Evolutionary conservation across 2,797 vertebrate genomes (phyloP).

Genomic region (Propithecus perrieri): DNA sequence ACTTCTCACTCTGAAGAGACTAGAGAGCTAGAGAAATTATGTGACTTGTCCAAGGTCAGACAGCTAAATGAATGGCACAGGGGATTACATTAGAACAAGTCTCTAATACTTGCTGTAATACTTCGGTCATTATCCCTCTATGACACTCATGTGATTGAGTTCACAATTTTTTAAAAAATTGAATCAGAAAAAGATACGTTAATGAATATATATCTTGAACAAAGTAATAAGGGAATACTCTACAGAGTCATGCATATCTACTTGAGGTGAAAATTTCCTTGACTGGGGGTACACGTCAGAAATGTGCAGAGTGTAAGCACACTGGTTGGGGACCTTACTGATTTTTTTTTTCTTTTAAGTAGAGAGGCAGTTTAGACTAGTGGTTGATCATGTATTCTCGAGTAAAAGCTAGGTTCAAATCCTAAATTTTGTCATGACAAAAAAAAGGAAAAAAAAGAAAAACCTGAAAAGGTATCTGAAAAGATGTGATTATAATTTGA

Average conservation of each 20-base stretch:
- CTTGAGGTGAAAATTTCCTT: not conserved
- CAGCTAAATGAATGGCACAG: not conserved
- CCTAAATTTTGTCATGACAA: not conserved
- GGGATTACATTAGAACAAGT: not conserved
- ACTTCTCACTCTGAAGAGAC: slow-evolving; percentile 33
- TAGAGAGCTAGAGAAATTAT: not conserved
- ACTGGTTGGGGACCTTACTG: not conserved
- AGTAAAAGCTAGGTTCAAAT: not conserved
- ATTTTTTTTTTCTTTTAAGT: not conserved
- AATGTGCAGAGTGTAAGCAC: not conserved
- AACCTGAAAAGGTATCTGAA: not conserved
- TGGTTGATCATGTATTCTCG: not conserved
- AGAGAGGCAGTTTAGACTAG: not conserved
- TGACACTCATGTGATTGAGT: not conserved
- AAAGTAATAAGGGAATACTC: not conserved
- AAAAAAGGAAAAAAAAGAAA: not conserved
- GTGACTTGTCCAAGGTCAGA: not conserved
- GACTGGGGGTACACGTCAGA: not conserved
- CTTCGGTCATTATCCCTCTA: not conserved
- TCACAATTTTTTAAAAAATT: not conserved
- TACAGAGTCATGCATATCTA: not conserved
- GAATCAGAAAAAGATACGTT: not conserved
- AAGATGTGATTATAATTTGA: not conserved
- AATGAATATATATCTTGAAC: not conserved
- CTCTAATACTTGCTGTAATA: not conserved